phyloP scores from a whole-genome alignment of 2,797 vertebrate genomes.

The Micropoecilia bifurca region DNA sequence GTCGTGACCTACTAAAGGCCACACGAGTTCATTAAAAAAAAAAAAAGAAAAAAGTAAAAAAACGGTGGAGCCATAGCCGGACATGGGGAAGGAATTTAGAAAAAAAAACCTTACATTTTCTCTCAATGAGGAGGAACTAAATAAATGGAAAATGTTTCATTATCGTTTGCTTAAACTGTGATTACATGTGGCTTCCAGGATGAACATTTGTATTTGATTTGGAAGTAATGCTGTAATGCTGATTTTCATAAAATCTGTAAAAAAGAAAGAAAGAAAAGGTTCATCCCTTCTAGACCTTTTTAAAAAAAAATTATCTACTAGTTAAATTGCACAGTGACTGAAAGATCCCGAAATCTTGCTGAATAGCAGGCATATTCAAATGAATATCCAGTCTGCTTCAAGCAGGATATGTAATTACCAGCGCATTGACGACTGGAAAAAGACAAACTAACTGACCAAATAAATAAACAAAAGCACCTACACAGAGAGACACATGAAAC shows the following conservation, averaged over 20 bases:
- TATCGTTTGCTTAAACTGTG: not conserved
- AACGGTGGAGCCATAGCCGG: constrained; percentile 34
- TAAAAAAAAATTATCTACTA: not conserved
- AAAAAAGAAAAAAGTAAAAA: constrained; percentile 23
- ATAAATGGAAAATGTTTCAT: constrained; percentile 1
- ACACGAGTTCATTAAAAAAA: constrained; percentile 31
- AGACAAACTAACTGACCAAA: not conserved
- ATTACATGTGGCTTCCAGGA: not conserved
- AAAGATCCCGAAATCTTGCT: not conserved
- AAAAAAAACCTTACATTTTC: constrained; percentile 19
- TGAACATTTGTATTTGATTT: constrained; percentile 3
- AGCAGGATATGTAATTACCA: not conserved
- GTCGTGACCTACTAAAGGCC: constrained; percentile 50
- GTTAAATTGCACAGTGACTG: not conserved
- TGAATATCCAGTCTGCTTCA: not conserved
- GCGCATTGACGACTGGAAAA: not conserved
- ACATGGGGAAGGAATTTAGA: constrained; percentile 39
- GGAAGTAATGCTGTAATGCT: not conserved
- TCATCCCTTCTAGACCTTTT: not conserved
- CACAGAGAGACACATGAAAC: not conserved
- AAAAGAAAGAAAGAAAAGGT: not conserved
- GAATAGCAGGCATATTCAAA: not conserved
- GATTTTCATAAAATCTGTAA: not conserved
- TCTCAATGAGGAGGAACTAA: not conserved
- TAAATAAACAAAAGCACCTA: not conserved